Evolutionary conservation across 2,888 invertebrate genomes (phyloP).

Genomic region (Lobophora halterata): DNA sequence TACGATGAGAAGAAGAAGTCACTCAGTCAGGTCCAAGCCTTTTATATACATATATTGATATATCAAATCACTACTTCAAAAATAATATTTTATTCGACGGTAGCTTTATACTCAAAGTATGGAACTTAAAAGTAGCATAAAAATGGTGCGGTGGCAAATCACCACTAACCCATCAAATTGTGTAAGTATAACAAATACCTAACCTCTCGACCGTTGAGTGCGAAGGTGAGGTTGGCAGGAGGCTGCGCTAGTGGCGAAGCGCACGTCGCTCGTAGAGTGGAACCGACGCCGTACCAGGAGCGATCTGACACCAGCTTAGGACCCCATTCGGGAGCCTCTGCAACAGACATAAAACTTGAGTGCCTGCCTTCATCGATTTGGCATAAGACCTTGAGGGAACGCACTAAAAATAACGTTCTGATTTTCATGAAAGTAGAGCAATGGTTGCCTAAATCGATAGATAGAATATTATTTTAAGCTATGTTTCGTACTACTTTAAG

Average conservation of each 20-base stretch:
- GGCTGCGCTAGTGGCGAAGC: slow-evolving; percentile 85
- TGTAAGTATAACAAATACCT: too few species aligned
- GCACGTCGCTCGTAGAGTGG: slow-evolving; percentile 84
- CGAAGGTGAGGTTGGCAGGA: slow-evolving; percentile 86
- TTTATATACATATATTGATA: too few species aligned
- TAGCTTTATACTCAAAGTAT: too few species aligned
- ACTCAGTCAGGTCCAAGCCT: too few species aligned
- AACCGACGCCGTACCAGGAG: slow-evolving; percentile 85
- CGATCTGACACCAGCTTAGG: slow-evolving; percentile 85
- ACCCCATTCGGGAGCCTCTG: slow-evolving; percentile 85
- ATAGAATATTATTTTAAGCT: too few species aligned
- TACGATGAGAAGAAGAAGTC: too few species aligned
- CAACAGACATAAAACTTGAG: slow-evolving; percentile 46
- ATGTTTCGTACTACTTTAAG: too few species aligned
- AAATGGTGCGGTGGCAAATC: too few species aligned
- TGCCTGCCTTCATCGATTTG: slow-evolving; percentile 20
- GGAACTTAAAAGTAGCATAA: too few species aligned
- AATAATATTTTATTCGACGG: too few species aligned
- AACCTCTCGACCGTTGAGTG: slow-evolving; percentile 84
- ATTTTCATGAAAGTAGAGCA: slow-evolving; percentile 6
- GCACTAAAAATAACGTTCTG: slow-evolving; percentile 20
- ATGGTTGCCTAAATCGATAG: not conserved
- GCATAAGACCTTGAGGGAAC: slow-evolving; percentile 20
- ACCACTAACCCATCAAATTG: too few species aligned
- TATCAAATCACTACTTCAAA: too few species aligned